These are phyloP conservation scores for Ephestia elutella DNA, from an alignment of 1,140 invertebrate genomes.

Conservation along the genomic window DNA sequence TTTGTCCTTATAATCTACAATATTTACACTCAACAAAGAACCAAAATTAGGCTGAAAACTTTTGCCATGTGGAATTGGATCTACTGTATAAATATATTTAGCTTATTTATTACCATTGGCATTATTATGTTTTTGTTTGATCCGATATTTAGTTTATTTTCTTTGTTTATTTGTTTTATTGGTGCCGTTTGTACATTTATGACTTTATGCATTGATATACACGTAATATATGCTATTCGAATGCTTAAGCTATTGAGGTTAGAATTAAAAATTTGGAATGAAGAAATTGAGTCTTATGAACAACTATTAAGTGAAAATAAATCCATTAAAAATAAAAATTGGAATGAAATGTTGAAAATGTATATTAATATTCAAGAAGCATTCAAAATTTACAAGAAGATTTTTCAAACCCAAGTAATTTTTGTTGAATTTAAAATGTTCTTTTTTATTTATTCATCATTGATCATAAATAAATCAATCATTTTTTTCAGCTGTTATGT, in stretches of 20 bases:
- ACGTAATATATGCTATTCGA: not conserved
- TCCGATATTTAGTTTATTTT: not conserved
- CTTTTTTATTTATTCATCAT: too few species aligned
- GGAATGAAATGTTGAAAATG: not conserved
- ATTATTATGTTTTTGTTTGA: not conserved
- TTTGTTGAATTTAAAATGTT: too few species aligned
- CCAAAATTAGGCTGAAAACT: not conserved
- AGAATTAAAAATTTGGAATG: not conserved
- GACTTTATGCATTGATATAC: not conserved
- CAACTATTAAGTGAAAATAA: not conserved
- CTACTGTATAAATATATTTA: not conserved
- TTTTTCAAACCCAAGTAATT: not conserved
- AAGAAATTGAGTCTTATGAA: not conserved
- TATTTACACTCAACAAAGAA: not conserved
- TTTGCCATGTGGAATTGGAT: not conserved
- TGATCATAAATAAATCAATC: too few species aligned
- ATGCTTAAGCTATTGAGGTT: not conserved
- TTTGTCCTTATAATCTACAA: not conserved
- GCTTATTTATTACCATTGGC: not conserved
- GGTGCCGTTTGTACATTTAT: not conserved
- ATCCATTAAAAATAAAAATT: not conserved
- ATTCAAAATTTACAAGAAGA: constrained; percentile 6
- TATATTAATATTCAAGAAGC: constrained; percentile 8
- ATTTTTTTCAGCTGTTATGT: constrained; percentile 5
- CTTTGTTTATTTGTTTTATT: not conserved